These are phyloP conservation scores for Patella depressa DNA, from an alignment of 2,888 invertebrate genomes.

Conservation along the genomic window DNA sequence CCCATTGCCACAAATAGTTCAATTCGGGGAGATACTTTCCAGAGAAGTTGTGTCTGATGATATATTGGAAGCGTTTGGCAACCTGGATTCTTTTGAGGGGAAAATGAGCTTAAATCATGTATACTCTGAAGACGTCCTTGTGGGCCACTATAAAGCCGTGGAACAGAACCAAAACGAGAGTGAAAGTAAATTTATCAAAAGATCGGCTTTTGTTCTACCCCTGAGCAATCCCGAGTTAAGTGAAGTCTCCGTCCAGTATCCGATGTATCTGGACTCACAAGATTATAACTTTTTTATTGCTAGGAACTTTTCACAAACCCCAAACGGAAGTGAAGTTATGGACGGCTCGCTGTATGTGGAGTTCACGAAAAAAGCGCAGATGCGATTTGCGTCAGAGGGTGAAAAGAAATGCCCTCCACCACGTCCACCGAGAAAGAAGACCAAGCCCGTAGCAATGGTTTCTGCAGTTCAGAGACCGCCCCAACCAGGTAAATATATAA, in stretches of 20 bases:
- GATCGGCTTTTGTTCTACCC: conserved; percentile 20
- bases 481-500: too few relatives aligned
- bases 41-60: conserved; percentile 16
- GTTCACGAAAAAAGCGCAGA: conserved; percentile 5
- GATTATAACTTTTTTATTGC: conserved; percentile 21
- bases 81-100: conserved; percentile 14
- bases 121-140: conserved; percentile 11
- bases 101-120: conserved; percentile 12
- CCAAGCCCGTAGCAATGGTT: not conserved
- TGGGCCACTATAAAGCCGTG: conserved; percentile 21
- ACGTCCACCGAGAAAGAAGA: not conserved
- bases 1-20: conserved; percentile 21
- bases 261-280: conserved; percentile 11
- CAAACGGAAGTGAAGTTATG: not conserved
- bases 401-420: not conserved
- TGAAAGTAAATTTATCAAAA: not conserved
- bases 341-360: conserved; percentile 19
- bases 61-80: conserved; percentile 17
- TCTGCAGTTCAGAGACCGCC: too few relatives aligned
- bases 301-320: conserved; percentile 11
- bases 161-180: not conserved
- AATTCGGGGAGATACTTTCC: conserved; percentile 14
- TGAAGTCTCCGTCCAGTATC: conserved; percentile 14
- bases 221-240: conserved; percentile 16
- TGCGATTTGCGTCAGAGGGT: not conserved